Evolutionary conservation across 2,888 invertebrate genomes (phyloP).

Genomic region (Physocephala rufipes): DNA sequence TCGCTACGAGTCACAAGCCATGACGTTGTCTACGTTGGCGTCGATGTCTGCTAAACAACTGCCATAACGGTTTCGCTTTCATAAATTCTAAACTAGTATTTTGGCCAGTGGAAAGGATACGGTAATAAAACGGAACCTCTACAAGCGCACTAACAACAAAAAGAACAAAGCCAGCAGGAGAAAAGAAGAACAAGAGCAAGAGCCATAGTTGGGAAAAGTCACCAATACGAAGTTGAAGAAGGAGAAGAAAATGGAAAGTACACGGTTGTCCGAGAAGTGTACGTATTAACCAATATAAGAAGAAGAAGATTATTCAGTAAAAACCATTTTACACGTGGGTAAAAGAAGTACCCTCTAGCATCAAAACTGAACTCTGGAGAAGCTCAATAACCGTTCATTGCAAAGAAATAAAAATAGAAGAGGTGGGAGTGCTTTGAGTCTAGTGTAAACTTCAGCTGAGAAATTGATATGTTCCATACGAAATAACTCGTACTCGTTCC

Average conservation of each 20-base stretch:
- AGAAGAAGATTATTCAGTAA: too few relatives aligned
- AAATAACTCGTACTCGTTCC: too few relatives aligned
- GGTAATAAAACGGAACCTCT: not conserved
- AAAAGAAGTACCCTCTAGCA: too few relatives aligned
- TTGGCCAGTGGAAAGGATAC: slow-evolving; percentile 21
- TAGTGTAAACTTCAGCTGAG: too few relatives aligned
- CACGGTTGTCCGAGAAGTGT: not conserved
- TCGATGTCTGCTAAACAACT: slow-evolving; percentile 49
- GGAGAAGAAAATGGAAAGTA: not conserved
- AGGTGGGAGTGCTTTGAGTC: too few relatives aligned
- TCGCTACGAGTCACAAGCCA: slow-evolving; percentile 24
- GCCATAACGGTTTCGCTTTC: slow-evolving; percentile 49
- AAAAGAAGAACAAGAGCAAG: not conserved
- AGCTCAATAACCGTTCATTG: too few relatives aligned
- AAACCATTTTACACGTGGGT: too few relatives aligned
- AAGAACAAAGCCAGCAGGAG: slow-evolving; percentile 1
- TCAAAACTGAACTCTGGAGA: too few relatives aligned
- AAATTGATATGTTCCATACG: too few relatives aligned
- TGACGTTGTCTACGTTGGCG: slow-evolving; percentile 46
- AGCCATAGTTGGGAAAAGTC: not conserved
- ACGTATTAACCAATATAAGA: too few relatives aligned
- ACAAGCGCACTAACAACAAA: not conserved
- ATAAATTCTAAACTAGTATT: slow-evolving; percentile 44
- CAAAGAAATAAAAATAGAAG: too few relatives aligned
- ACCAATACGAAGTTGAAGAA: slow-evolving; percentile 10